Conservation (phyloP, 1,140 invertebrate species). For the Maniola jurtina region DNA sequence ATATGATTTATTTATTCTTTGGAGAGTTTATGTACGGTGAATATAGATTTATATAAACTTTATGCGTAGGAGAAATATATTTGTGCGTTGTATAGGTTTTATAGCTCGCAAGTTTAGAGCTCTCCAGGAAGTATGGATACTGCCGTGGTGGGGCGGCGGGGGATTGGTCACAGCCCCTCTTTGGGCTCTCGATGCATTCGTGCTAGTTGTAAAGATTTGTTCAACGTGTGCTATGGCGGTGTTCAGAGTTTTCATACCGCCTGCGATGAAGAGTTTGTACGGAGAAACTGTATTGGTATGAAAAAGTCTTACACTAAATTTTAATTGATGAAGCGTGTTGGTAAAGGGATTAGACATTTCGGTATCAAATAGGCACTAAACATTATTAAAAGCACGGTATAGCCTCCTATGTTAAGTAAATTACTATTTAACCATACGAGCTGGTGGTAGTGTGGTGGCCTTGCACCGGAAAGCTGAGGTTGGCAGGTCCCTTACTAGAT, state of each 20-base stretch:
- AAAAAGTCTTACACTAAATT: neutral
- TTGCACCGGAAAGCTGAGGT: too few species aligned
- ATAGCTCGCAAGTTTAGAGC: conserved; percentile 59
- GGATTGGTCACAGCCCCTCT: conserved; percentile 51
- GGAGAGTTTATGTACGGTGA: conserved; percentile 26
- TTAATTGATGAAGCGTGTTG: too few species aligned
- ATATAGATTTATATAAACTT: conserved; percentile 41
- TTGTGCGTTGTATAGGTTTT: conserved; percentile 49
- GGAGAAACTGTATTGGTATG: conserved; percentile 65
- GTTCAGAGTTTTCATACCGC: conserved; percentile 51
- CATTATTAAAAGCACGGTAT: too few species aligned
- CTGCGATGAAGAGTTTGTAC: conserved; percentile 58
- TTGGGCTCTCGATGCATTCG: conserved; percentile 57
- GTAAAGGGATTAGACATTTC: too few species aligned
- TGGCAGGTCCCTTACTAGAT: too few species aligned
- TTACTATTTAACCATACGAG: too few species aligned
- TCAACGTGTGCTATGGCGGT: conserved; percentile 53
- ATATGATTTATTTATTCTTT: neutral
- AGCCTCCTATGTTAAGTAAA: too few species aligned
- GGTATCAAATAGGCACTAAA: neutral
- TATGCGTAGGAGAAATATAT: conserved; percentile 59
- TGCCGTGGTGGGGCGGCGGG: conserved; percentile 64
- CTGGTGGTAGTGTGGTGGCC: too few species aligned
- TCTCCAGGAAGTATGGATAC: conserved; percentile 60
- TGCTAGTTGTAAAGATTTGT: conserved; percentile 57